Evolutionary conservation across 2,113 vertebrate genomes (phyloP).

Genomic region (Lepus europaeus): DNA sequence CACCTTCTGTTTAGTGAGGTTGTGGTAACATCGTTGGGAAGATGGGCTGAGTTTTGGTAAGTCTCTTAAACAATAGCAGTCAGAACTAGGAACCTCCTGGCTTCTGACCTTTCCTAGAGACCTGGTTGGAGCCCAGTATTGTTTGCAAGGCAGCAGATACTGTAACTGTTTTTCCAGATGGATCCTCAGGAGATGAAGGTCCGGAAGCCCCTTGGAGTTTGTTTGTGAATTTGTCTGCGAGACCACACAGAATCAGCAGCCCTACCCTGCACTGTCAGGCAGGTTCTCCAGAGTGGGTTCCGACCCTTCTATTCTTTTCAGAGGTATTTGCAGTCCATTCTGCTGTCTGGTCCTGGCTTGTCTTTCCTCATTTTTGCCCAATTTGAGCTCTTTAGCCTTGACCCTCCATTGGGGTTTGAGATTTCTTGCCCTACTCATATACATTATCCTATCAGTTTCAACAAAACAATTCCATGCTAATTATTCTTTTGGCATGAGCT

Average conservation of each 20-base stretch:
- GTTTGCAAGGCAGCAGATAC: slow-evolving; percentile 37
- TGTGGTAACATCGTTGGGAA: neutral
- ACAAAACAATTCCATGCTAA: neutral
- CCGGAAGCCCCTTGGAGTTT: slow-evolving; percentile 43
- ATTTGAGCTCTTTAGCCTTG: neutral
- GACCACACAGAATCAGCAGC: slow-evolving; percentile 69
- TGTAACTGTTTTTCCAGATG: slow-evolving; percentile 64
- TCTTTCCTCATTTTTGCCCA: neutral
- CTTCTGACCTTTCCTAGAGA: slow-evolving; percentile 49
- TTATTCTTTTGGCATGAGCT: neutral
- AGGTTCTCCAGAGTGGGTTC: slow-evolving; percentile 34
- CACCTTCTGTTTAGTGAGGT: neutral
- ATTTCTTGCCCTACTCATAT: neutral
- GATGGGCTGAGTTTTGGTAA: neutral
- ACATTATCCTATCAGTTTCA: neutral
- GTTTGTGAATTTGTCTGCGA: slow-evolving; percentile 2
- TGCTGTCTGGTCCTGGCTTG: neutral
- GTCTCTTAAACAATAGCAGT: slow-evolving; percentile 35
- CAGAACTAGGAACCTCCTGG: slow-evolving; percentile 1
- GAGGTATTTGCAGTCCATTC: neutral
- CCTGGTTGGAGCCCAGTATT: slow-evolving; percentile 33
- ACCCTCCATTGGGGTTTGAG: neutral
- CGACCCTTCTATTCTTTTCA: neutral
- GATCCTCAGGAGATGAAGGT: slow-evolving; percentile 38
- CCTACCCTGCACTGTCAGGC: neutral